These are phyloP conservation scores for Crotalus horridus DNA, from an alignment of 2,113 vertebrate genomes.

Conservation along the genomic window DNA sequence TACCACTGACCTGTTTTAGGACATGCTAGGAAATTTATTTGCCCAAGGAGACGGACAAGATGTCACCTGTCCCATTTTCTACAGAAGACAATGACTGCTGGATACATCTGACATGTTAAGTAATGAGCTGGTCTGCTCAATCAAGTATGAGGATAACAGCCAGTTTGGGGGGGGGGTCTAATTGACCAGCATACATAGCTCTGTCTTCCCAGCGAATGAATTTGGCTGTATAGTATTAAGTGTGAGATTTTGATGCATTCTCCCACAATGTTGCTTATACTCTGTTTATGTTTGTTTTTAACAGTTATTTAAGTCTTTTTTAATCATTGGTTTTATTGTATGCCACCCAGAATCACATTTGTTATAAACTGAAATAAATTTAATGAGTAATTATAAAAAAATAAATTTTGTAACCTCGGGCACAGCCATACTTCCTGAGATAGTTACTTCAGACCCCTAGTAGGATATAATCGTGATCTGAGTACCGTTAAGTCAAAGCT, in stretches of 20 bases:
- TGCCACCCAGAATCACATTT: neutral
- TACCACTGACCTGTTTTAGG: slow-evolving; percentile 25
- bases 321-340: neutral
- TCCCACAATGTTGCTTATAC: neutral
- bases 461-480: neutral
- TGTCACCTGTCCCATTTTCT: neutral
- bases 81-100: neutral
- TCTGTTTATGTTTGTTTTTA: neutral
- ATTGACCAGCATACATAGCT: neutral
- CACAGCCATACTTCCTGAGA: neutral
- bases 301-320: neutral
- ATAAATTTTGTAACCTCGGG: neutral
- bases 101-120: neutral
- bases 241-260: neutral
- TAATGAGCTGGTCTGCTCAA: neutral
- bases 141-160: neutral
- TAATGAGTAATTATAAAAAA: neutral
- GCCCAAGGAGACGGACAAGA: neutral
- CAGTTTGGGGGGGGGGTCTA: neutral
- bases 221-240: neutral
- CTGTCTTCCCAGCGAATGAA: neutral
- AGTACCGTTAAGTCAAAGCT: slow-evolving; percentile 44
- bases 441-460: neutral
- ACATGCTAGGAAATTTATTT: neutral
- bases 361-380: neutral